phyloP scores from a whole-genome alignment of 2,113 vertebrate genomes.

The Mugil cephalus region DNA sequence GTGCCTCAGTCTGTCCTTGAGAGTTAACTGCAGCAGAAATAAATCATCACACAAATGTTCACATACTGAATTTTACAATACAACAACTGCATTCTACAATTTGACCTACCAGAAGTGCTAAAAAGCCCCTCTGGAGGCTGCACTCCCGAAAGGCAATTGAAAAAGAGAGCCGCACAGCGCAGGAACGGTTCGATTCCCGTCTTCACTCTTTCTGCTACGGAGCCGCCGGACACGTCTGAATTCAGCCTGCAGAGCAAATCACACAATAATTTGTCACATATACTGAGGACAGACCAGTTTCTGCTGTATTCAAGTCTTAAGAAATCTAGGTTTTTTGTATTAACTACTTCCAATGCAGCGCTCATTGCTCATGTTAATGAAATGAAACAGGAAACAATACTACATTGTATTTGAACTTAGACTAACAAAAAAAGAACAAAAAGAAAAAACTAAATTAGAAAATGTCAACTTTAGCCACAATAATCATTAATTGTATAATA shows the following conservation, averaged over 20 bases:
- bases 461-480: too few relatives aligned
- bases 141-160: conserved; percentile 94
- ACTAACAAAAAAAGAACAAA: too few relatives aligned
- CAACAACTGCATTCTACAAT: not conserved
- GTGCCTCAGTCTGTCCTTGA: conserved; percentile 89
- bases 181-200: conserved; percentile 92
- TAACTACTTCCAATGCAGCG: too few relatives aligned
- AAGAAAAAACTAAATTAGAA: too few relatives aligned
- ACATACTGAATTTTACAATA: too few relatives aligned
- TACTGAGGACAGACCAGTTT: too few relatives aligned
- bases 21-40: conserved; percentile 83
- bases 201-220: conserved; percentile 88
- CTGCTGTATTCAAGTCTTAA: too few relatives aligned
- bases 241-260: conserved; percentile 72
- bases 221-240: conserved; percentile 85
- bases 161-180: conserved; percentile 93
- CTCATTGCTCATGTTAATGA: too few relatives aligned
- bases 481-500: too few relatives aligned
- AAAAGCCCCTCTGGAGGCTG: conserved; percentile 91
- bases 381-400: too few relatives aligned
- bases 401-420: too few relatives aligned
- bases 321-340: too few relatives aligned
- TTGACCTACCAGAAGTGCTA: conserved; percentile 71
- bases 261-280: conserved; percentile 26
- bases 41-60: not conserved